Conservation (phyloP, 1,140 invertebrate species). For the Camponotus vicinus region DNA sequence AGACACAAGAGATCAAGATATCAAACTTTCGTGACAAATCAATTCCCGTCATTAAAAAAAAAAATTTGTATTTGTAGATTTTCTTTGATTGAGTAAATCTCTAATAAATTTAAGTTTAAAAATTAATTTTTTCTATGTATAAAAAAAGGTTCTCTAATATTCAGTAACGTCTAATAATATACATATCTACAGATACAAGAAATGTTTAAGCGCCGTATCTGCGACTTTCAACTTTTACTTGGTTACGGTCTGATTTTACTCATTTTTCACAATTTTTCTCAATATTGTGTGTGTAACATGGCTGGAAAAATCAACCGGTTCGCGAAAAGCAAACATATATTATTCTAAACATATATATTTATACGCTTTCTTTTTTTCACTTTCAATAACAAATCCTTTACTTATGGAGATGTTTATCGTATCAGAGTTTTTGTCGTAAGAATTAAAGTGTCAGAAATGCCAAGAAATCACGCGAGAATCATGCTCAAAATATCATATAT, state of each 20-base stretch:
- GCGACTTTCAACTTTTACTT: slow-evolving; percentile 46
- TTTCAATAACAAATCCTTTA: not conserved
- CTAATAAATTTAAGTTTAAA: no score
- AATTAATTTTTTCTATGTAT: not conserved
- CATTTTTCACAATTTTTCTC: slow-evolving; percentile 1
- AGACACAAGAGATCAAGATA: no score
- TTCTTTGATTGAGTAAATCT: no score
- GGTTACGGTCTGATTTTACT: slow-evolving; percentile 39
- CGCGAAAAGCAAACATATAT: not conserved
- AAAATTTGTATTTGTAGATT: no score
- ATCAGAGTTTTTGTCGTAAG: not conserved
- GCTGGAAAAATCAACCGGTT: not conserved
- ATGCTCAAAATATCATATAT: slow-evolving; percentile 13
- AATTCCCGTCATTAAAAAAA: not conserved
- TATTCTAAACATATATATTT: not conserved
- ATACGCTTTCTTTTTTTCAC: not conserved
- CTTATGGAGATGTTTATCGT: not conserved
- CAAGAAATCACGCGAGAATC: not conserved
- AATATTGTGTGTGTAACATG: not conserved
- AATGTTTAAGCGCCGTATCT: not conserved
- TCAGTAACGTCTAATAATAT: not conserved
- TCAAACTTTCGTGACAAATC: not conserved
- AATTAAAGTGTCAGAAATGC: not conserved
- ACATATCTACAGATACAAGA: not conserved
- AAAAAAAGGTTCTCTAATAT: no score